Evolutionary conservation across 2,113 vertebrate species (phyloP).

Genomic region (Brachionichthys hirsutus): DNA sequence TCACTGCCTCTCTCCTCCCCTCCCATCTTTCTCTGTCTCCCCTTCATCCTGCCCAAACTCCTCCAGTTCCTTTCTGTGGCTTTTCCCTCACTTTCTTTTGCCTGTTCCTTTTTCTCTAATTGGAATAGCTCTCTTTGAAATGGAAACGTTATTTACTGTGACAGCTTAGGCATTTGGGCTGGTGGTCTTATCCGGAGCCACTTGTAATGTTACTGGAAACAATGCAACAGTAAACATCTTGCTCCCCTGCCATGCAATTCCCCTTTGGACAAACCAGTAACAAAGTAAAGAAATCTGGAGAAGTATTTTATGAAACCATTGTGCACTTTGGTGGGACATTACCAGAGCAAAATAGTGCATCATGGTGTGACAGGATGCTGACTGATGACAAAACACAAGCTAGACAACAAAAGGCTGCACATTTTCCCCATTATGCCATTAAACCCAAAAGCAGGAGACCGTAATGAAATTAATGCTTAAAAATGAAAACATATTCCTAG

Average conservation of each 20-base stretch:
- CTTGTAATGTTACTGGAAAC: conserved; percentile 63
- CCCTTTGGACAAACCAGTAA: conserved; percentile 38
- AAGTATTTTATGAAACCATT: conserved; percentile 22
- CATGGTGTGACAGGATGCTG: neutral
- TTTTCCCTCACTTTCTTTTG: conserved; percentile 46
- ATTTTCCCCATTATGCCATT: too few relatives aligned
- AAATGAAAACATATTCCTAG: too few relatives aligned
- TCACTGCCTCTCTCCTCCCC: conserved; percentile 50
- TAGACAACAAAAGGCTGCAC: neutral
- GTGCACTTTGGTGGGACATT: conserved; percentile 1
- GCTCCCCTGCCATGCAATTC: conserved; percentile 50
- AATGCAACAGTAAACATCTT: conserved; percentile 64
- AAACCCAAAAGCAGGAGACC: too few relatives aligned
- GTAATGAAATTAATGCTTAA: too few relatives aligned
- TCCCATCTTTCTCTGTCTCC: conserved; percentile 29
- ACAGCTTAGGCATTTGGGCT: conserved; percentile 64
- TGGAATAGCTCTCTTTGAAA: conserved; percentile 68
- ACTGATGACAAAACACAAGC: neutral
- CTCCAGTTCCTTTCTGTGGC: conserved; percentile 45
- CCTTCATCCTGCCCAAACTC: conserved; percentile 31
- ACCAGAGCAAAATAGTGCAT: neutral
- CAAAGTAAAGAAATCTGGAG: conserved; percentile 47
- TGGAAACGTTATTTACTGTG: conserved; percentile 71
- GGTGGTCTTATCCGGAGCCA: conserved; percentile 56
- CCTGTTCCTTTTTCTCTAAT: conserved; percentile 54